These are phyloP conservation scores for Drosophila baimaii DNA, from an alignment of 1,140 invertebrate genomes.

Conservation along the genomic window DNA sequence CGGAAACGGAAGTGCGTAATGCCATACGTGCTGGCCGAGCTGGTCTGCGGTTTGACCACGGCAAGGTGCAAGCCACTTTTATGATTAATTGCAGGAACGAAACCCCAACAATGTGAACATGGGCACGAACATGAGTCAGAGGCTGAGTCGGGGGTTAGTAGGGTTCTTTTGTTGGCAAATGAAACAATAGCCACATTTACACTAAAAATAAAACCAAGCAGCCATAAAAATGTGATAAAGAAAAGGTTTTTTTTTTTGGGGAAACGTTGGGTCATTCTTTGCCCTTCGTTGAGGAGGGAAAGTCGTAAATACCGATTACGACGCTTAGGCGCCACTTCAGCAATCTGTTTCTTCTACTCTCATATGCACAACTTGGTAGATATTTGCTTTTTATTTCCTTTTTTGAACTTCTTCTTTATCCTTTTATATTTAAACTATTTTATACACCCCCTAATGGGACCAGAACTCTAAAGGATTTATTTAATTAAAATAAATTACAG, in stretches of 20 bases:
- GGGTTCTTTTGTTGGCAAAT: conserved; percentile 51
- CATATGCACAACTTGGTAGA: conserved; percentile 2
- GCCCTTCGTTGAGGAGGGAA: neutral
- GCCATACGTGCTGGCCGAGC: conserved; percentile 66
- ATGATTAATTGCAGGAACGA: conserved; percentile 74
- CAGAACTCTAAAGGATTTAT: neutral
- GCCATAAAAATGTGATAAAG: conserved; percentile 78
- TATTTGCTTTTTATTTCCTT: no score
- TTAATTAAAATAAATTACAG: conserved; percentile 76
- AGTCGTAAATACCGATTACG: conserved; percentile 37
- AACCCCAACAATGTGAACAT: conserved; percentile 30
- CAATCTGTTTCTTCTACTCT: conserved; percentile 12
- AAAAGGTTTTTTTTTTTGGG: conserved; percentile 51
- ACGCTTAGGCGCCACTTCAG: conserved; percentile 20
- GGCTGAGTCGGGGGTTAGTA: no score
- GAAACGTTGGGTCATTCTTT: conserved; percentile 26
- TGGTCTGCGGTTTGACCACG: conserved; percentile 31
- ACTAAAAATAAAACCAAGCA: conserved; percentile 72
- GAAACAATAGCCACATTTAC: conserved; percentile 68
- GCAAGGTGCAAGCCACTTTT: conserved; percentile 75
- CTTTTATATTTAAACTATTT: neutral
- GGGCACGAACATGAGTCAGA: conserved; percentile 31
- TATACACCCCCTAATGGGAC: neutral
- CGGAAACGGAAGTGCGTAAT: conserved; percentile 81
- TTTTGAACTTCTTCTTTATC: no score